Base-by-base conservation (phyloP, 2,888 invertebrate genomes). In the Synergus laeviventris region DNA sequence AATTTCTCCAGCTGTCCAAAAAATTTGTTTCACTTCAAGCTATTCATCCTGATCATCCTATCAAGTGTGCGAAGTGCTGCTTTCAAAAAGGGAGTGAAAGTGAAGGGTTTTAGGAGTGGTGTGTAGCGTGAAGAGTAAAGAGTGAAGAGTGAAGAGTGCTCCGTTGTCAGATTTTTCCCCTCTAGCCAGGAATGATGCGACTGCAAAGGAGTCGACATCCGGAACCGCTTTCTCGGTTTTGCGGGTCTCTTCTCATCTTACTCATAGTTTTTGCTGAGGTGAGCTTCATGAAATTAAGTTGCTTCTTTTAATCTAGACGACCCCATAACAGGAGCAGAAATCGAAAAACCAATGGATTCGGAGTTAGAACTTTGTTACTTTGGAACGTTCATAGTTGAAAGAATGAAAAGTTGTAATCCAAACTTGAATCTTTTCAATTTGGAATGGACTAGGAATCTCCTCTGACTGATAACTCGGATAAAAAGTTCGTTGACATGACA, bases 181-280 rank as follows among this genome's bases (percentile, higher is more conserved):
- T 12, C 42, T 31, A 36, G 16, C 42, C 49, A 18, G 38, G 59
- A 59, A 75, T 66, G 56, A 75, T 56, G 59, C 56, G 38, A 75
- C 45, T 64, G 21, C 16, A n/a, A 66, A 59, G 56, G 36, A 38
- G 59, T 66, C 75, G 54, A 66, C 54, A 70, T 56, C 70, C 75
- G 75, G 75, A 66, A 75, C 66, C 56, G 74, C 75, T 75, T 75
- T 75, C 66, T 66, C 75, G 75, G 66, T 59, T 66, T 59, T 38
- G 75, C 75, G 54, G 75, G 49, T 42, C 54, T 42, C 75, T 66
- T n/a, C 59, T 75, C 18, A n/a, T 75, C 16, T 7, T 75, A 16
- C 64, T 75, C 12, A 49, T 75, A 56, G n/a, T 75, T 75, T 66
- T 75, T 56, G 38, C 75, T 21, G 59, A 75, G 66, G 75, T 75